Evolutionary conservation across 2,113 vertebrate genomes (phyloP).

Genomic region (Crypturellus undulatus): DNA sequence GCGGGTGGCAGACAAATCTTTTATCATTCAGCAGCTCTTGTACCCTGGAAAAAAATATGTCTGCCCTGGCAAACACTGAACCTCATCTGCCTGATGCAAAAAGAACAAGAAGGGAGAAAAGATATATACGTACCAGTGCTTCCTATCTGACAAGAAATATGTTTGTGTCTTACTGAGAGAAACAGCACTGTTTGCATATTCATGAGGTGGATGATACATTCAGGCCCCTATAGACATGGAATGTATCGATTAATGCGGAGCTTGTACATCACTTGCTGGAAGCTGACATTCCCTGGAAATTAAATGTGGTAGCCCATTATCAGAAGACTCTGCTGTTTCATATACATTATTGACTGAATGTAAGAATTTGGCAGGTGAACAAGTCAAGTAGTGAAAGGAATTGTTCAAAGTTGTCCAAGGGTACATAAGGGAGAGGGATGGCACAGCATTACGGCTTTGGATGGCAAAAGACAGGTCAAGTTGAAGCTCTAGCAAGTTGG

Average conservation of each 20-base stretch:
- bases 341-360: slow-evolving; percentile 51
- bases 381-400: neutral
- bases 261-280: slow-evolving; percentile 50
- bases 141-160: slow-evolving; percentile 49
- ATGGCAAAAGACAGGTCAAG: neutral
- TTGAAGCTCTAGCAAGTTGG: neutral
- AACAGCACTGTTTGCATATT: slow-evolving; percentile 58
- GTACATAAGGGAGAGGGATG: neutral
- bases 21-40: slow-evolving; percentile 12
- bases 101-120: slow-evolving; percentile 28
- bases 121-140: neutral
- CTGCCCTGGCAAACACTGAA: neutral
- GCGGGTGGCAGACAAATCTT: slow-evolving; percentile 8
- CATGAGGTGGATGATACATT: slow-evolving; percentile 42
- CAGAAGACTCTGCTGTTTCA: neutral
- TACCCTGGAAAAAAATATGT: slow-evolving; percentile 37
- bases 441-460: neutral
- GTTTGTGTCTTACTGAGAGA: slow-evolving; percentile 42
- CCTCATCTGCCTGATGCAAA: slow-evolving; percentile 60
- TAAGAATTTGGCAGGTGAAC: slow-evolving; percentile 17
- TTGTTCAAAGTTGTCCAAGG: slow-evolving; percentile 13
- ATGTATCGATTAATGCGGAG: slow-evolving; percentile 60
- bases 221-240: slow-evolving; percentile 21
- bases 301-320: slow-evolving; percentile 41
- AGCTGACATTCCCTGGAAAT: slow-evolving; percentile 36